Evolutionary conservation across 2,888 invertebrate genomes (phyloP).

Genomic region (Callimorpha dominula): DNA sequence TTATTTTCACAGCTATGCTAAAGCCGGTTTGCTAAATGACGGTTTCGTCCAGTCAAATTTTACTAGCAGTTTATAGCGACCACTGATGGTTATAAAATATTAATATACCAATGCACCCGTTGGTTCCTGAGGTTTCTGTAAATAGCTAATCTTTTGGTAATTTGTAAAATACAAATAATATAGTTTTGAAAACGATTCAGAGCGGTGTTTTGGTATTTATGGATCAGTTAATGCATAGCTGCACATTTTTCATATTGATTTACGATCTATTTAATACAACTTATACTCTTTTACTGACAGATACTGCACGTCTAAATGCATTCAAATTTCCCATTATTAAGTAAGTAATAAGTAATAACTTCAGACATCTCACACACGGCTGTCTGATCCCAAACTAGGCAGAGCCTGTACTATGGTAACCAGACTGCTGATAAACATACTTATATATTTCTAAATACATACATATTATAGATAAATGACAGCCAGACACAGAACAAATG

Average conservation of each 20-base stretch:
- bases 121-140: conserved; percentile 13
- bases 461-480: too few relatives aligned
- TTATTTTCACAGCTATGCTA: conserved; percentile 68
- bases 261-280: background rate
- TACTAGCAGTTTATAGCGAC: conserved; percentile 58
- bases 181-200: background rate
- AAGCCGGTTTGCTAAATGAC: conserved; percentile 26
- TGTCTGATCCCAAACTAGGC: too few relatives aligned
- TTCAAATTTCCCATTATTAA: too few relatives aligned
- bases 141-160: background rate
- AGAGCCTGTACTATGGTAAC: too few relatives aligned
- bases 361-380: too few relatives aligned
- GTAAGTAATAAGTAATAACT: too few relatives aligned
- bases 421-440: too few relatives aligned
- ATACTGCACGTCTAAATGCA: background rate
- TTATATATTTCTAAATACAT: too few relatives aligned
- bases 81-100: conserved; percentile 44
- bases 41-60: conserved; percentile 50
- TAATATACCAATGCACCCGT: conserved; percentile 18
- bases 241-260: background rate
- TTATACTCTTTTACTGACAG: background rate
- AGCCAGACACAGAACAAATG: too few relatives aligned
- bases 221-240: background rate
- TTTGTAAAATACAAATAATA: background rate
- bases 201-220: background rate